Evolutionary conservation across 2,113 vertebrate species (phyloP).

Genomic region (Callocephalon fimbriatum): DNA sequence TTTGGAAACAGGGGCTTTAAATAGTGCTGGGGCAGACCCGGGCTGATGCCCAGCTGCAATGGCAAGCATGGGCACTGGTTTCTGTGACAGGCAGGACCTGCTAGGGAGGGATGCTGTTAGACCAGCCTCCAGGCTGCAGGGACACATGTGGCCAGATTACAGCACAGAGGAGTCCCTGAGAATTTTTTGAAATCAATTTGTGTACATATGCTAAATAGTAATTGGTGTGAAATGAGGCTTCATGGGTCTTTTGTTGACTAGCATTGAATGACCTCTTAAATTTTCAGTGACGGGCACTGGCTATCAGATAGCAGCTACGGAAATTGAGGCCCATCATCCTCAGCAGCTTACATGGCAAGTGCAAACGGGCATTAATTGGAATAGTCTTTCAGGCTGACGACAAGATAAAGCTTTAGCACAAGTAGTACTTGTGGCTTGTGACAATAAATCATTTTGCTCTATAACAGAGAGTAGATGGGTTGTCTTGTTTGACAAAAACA

Average conservation of each 20-base stretch:
- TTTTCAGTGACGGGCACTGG: background rate
- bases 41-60: background rate
- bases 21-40: fast-evolving
- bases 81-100: fast-evolving
- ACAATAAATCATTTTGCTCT: slow-evolving; percentile 5
- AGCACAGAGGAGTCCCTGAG: background rate
- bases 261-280: slow-evolving; percentile 27
- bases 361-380: background rate
- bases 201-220: slow-evolving; percentile 14
- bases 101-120: background rate
- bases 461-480: background rate
- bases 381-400: background rate
- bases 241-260: slow-evolving; percentile 33
- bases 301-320: background rate
- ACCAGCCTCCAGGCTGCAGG: background rate
- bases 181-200: background rate
- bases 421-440: background rate
- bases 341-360: background rate
- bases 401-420: slow-evolving; percentile 30
- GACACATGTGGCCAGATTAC: background rate
- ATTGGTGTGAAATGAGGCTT: slow-evolving; percentile 43
- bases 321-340: background rate
- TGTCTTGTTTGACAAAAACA: background rate
- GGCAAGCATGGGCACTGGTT: background rate
- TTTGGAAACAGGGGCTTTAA: background rate